Conservation (phyloP, 2,113 vertebrate genomes). For the Cichladusa arquata region DNA sequence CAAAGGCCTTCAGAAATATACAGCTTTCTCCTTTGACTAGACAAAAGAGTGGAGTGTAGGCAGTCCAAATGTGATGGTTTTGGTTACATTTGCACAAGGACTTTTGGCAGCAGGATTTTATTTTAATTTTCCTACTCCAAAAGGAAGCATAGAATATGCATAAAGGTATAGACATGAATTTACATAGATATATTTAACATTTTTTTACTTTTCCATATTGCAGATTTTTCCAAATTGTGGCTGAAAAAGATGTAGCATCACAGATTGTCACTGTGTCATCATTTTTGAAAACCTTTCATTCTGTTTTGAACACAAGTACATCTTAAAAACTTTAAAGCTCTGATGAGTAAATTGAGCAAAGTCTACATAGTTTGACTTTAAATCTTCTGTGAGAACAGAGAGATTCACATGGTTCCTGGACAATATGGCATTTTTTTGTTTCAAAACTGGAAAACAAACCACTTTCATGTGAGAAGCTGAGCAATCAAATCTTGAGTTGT, state of each 20-base stretch:
- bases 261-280: not conserved
- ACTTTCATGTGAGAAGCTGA: not conserved
- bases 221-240: not conserved
- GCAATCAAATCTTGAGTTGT: not conserved
- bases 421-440: not conserved
- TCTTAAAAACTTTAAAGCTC: not conserved
- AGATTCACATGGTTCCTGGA: not conserved
- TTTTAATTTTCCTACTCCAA: not conserved
- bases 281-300: not conserved
- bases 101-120: not conserved
- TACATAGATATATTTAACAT: not conserved
- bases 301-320: rapidly evolving
- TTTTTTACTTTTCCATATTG: not conserved
- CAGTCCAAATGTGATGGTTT: not conserved
- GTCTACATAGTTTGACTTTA: not conserved
- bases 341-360: not conserved
- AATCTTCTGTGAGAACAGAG: not conserved
- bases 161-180: not conserved
- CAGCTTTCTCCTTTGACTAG: not conserved
- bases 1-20: not conserved
- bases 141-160: not conserved
- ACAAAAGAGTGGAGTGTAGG: not conserved
- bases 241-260: not conserved
- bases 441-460: not conserved
- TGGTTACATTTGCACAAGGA: not conserved